phyloP scores from a whole-genome alignment of 2,113 vertebrate genomes.

The Neoarius graeffei region DNA sequence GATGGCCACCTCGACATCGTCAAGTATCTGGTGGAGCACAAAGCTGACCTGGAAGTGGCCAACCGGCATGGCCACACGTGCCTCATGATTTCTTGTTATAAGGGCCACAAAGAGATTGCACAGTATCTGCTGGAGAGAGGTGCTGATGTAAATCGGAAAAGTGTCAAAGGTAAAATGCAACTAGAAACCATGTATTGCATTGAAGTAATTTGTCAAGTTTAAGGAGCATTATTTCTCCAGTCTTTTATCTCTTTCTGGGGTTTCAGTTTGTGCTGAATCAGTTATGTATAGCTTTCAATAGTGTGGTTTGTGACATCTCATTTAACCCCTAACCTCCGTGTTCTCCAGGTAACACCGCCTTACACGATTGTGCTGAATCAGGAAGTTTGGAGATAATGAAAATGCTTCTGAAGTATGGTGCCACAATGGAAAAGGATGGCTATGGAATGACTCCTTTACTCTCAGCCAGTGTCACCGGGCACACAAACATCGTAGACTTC shows the following conservation, averaged over 20 bases:
- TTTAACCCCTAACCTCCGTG: neutral
- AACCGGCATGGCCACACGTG: constrained; percentile 97
- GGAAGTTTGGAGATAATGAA: constrained; percentile 98
- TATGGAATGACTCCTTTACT: constrained; percentile 97
- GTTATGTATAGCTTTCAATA: neutral
- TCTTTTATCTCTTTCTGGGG: neutral
- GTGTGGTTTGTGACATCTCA: neutral
- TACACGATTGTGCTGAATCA: constrained; percentile 98
- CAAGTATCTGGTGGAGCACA: constrained; percentile 94
- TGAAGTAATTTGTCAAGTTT: neutral
- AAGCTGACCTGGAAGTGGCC: constrained; percentile 94
- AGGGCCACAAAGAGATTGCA: constrained; percentile 96
- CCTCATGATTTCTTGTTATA: constrained; percentile 99
- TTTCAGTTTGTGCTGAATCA: neutral
- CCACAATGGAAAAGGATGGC: constrained; percentile 95
- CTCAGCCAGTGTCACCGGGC: constrained; percentile 95
- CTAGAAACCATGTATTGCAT: too few relatives aligned
- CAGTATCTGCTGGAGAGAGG: constrained; percentile 95
- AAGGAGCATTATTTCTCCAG: neutral
- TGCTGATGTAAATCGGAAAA: constrained; percentile 96
- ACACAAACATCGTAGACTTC: constrained; percentile 97
- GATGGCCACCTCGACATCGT: constrained; percentile 98
- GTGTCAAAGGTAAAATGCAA: constrained; percentile 87
- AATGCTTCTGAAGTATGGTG: constrained; percentile 94
- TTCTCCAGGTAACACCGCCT: constrained; percentile 88